Evolutionary conservation across 1,140 invertebrate genomes (phyloP).

Genomic region (Gonioctena quinquepunctata): DNA sequence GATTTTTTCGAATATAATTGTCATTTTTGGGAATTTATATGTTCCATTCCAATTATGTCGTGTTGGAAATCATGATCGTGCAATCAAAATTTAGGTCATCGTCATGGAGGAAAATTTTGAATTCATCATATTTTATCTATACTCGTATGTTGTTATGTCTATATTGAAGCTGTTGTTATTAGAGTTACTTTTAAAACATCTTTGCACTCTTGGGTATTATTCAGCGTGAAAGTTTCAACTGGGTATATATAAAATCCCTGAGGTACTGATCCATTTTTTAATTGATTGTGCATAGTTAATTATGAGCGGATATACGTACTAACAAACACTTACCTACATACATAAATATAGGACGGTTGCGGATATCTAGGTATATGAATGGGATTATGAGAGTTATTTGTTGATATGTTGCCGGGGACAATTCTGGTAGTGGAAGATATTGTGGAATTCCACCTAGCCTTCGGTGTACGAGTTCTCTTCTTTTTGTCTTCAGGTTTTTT

Average conservation of each 20-base stretch:
- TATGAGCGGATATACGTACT: no score
- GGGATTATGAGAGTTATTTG: background rate
- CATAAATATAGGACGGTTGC: no score
- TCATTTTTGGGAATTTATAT: slow-evolving; percentile 2
- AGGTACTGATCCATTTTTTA: slow-evolving; percentile 1
- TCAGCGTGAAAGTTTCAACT: background rate
- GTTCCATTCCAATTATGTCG: background rate
- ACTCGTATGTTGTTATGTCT: background rate
- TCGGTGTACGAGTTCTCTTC: background rate
- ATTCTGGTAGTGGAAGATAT: background rate
- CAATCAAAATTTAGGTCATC: background rate
- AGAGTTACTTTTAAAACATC: background rate
- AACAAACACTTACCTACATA: no score
- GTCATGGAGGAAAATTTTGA: background rate
- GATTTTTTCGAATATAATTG: background rate
- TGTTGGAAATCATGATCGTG: background rate
- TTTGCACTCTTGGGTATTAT: background rate
- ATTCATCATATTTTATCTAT: background rate
- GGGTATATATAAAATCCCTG: background rate
- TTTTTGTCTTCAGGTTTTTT: background rate
- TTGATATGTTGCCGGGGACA: background rate
- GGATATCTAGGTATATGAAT: background rate
- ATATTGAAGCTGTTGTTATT: background rate
- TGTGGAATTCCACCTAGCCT: background rate
- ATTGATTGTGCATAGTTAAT: no score